phyloP scores from a whole-genome alignment of 1,140 invertebrate genomes.

The Diploscapter pachys region DNA sequence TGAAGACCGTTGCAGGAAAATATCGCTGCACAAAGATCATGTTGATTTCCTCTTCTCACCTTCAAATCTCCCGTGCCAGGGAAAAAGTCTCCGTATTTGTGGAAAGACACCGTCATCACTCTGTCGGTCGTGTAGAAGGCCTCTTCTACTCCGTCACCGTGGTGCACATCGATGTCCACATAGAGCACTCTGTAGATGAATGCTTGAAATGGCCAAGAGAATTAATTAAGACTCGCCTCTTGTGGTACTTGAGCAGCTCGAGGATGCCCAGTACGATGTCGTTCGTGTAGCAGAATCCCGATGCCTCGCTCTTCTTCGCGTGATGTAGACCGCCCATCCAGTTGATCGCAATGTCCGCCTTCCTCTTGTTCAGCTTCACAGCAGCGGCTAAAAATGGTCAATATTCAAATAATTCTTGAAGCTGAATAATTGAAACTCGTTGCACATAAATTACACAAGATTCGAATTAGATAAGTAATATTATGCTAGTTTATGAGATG shows the following conservation, averaged over 20 bases:
- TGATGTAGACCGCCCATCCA: conserved; percentile 98
- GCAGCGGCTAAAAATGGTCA: conserved; percentile 70
- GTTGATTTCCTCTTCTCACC: conserved; percentile 49
- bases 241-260: conserved; percentile 73
- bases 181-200: conserved; percentile 70
- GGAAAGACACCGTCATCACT: conserved; percentile 88
- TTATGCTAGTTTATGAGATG: too few relatives aligned
- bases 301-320: conserved; percentile 93
- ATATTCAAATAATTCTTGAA: conserved; percentile 68
- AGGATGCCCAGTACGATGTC: conserved; percentile 92
- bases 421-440: neutral
- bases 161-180: conserved; percentile 88
- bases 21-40: too few relatives aligned
- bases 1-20: too few relatives aligned
- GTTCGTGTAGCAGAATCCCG: conserved; percentile 94
- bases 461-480: too few relatives aligned
- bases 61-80: conserved; percentile 82
- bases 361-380: conserved; percentile 90
- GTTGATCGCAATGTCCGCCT: conserved; percentile 95
- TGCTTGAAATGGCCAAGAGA: conserved; percentile 21
- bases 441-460: neutral
- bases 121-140: conserved; percentile 87
- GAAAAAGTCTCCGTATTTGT: conserved; percentile 89
- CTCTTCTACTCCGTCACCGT: conserved; percentile 87
- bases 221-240: conserved; percentile 40